Base-by-base conservation (phyloP, 2,888 invertebrate species). In the Pimpla rufipes region DNA sequence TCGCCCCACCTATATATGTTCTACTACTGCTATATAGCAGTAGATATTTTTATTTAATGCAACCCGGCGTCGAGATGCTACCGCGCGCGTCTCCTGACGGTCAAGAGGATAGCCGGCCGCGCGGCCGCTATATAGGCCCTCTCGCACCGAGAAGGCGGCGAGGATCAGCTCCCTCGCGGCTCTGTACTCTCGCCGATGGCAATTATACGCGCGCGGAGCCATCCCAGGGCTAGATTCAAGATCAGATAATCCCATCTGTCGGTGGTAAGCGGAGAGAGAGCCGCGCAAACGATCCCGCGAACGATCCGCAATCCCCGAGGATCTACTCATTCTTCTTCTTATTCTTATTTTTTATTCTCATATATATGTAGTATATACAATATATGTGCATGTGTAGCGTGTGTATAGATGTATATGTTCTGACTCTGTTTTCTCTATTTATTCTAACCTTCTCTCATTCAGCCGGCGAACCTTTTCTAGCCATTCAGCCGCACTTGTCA, bases 191-290 rank as follows among this genome's bases (percentile, higher is more conserved):
- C 84, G 83, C 84, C 89, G 89, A 89, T 90, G 91, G 91, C 91
- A 92, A 92, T 92, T 92, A 92, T 91, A 92, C 90, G 90, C 88
- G 89, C 83, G 86, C 87, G 89, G 88, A 91, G 90, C 89, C 89
- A 90, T 91, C 90, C 89, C 87, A 84, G 80, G 90, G 89, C 91
- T 91, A 91, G 90, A 92, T 91, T 92, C 90, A 88, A 90, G 90
- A 92, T 90, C 91, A 90, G 92, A 92, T 92, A 92, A 90, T 91
- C 90, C 91, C 91, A 90, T 90, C 91, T 91, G 91, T 91, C 92
- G 83, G 83, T 89, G 90, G 90, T 90, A 90, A 90, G 89, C 91
- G 91, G 88, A 75, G 64, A 75, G 64, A 67, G 81, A 73, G 55
- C 77, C 84, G 89, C 88, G 89, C 90, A 89, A 90, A 89, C 90